Evolutionary conservation across 2,888 invertebrate species (phyloP).

Genomic region (Folsomia manolachei): DNA sequence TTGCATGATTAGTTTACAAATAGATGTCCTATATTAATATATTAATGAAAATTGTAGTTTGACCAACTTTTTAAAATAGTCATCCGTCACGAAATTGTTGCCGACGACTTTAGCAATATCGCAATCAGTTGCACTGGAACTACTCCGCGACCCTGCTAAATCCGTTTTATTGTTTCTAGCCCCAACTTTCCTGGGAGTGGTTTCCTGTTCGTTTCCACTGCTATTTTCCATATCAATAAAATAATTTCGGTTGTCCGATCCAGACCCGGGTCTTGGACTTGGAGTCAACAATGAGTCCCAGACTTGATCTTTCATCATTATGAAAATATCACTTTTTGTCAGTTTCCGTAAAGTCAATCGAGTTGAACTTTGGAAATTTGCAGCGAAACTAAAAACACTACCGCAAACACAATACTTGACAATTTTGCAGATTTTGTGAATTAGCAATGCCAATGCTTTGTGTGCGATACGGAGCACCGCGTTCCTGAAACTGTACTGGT

Average conservation of each 20-base stretch:
- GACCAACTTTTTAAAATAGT: neutral
- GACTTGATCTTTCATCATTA: conserved; percentile 11
- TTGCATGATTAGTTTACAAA: neutral
- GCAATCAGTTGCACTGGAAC: neutral
- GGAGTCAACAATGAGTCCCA: conserved; percentile 9
- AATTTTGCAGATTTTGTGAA: no score
- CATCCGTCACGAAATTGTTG: neutral
- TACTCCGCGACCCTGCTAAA: neutral
- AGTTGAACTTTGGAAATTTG: neutral
- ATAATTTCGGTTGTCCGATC: neutral
- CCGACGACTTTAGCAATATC: neutral
- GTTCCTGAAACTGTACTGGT: no score
- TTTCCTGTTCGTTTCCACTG: neutral
- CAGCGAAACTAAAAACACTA: neutral
- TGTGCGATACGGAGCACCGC: no score
- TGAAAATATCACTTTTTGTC: neutral
- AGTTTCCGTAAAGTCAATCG: neutral
- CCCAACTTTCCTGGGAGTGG: neutral
- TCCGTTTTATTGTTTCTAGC: neutral
- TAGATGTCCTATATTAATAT: neutral
- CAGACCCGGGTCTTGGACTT: neutral
- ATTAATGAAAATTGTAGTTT: no score
- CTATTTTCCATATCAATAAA: neutral
- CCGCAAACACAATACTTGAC: neutral
- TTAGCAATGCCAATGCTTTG: no score